Conservation (phyloP, 2,888 invertebrate species). For the Syrphus vitripennis region DNA sequence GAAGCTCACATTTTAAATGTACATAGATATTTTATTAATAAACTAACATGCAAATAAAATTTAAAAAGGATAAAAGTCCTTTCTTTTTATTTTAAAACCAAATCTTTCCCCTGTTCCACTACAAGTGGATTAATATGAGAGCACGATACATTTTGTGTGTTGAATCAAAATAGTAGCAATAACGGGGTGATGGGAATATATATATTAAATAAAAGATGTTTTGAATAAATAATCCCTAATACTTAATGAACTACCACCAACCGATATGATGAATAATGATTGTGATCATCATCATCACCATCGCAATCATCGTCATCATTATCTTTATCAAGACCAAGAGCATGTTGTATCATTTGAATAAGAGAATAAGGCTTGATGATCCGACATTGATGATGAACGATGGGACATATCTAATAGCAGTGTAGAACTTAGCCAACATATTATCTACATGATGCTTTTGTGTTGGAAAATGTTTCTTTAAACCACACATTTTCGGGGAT, state of each 20-base stretch:
- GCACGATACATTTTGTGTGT: background rate
- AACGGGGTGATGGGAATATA: background rate
- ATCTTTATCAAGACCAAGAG: background rate
- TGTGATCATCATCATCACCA: slow-evolving; percentile 20
- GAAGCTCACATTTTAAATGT: slow-evolving; percentile 26
- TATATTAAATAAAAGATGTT: slow-evolving; percentile 61
- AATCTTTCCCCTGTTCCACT: slow-evolving; percentile 29
- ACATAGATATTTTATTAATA: slow-evolving; percentile 61
- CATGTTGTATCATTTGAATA: background rate
- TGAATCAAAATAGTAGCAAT: background rate
- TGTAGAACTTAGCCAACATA: background rate
- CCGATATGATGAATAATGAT: slow-evolving; percentile 28
- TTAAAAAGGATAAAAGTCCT: slow-evolving; percentile 49
- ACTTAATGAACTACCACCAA: slow-evolving; percentile 57
- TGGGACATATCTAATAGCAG: slow-evolving; percentile 17
- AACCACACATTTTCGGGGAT: background rate
- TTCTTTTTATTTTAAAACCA: slow-evolving; percentile 23
- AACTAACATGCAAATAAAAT: slow-evolving; percentile 25
- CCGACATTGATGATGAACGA: slow-evolving; percentile 65
- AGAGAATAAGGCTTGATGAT: slow-evolving; percentile 14
- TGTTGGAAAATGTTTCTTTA: background rate
- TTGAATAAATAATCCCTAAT: slow-evolving; percentile 68
- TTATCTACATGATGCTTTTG: background rate
- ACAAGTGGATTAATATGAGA: background rate
- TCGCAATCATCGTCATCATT: background rate